Base-by-base conservation (phyloP, 1,140 invertebrate genomes). In the Sweltsa coloradensis region DNA sequence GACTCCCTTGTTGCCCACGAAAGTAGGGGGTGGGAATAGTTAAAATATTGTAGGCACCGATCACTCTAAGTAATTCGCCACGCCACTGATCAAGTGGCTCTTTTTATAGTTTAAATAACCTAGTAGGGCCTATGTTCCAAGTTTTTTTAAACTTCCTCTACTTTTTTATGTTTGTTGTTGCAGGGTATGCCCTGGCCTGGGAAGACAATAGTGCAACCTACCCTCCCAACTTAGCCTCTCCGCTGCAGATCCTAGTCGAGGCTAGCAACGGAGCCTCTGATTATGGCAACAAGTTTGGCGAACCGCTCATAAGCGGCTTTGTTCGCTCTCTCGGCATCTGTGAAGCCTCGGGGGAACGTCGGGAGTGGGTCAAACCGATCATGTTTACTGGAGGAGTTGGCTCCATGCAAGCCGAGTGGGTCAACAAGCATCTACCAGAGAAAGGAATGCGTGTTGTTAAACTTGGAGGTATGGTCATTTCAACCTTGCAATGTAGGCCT, bases 231-330 rank as follows among this genome's bases (percentile, higher is more conserved):
- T 91, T 99, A 72, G 93, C 94, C 6, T 67, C 74, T 2, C 89
- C 95, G 0, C 66, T 92, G 5, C 81, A 91, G 61, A 79, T 94
- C 45, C 76, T 90, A 26, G 81, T 98, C 25, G 90, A 97, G 68
- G 95, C 94, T 0, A 95, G 90, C 63, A 96, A 98, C 66, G 95
- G 95, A 7, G 94, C 94, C 11, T 97, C 92, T 0, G 95, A 98
- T 68, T 99, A 98, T 70, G 95, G 95, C 4, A 98, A 99, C 62
- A 98, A 99, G 70, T 99, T 98, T 71, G 95, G 94, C 1, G 95
- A 98, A 64, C 95, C 95, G 3, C 71, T 98, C 2, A 78, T 98
- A 45, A 67, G 72, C 56, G 95, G 95, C 21, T 99, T 97, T 65
- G 79, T 85, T 0, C 73, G 94, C 45, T 88, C 92, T 1, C 98